A percentile compares a stretch with the other conserved stretches of the same genome.
Conservation (phyloP, 2,113 vertebrate species). For the Climacteris rufus region DNA sequence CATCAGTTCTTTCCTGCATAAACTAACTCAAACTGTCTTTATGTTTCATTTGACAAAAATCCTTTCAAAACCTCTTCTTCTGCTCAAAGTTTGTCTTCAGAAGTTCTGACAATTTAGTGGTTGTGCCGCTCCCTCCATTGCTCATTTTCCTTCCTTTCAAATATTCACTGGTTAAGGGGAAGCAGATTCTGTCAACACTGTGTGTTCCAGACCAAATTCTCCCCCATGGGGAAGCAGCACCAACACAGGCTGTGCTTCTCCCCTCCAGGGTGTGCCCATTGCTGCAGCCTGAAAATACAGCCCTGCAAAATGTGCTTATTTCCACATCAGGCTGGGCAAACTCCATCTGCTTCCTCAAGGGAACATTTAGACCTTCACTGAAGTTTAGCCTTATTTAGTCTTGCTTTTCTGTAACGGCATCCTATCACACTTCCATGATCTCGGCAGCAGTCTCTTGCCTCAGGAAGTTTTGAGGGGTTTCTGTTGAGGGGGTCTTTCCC, state of each 20-base stretch:
- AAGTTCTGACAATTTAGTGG: not conserved
- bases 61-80: not conserved
- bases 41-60: not conserved
- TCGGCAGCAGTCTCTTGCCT: not conserved
- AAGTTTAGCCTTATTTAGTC: not conserved
- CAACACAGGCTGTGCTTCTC: not conserved
- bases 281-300: not conserved
- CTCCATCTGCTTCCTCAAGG: not conserved
- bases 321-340: not conserved
- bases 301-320: not conserved
- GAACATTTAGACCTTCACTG: not conserved
- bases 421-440: not conserved
- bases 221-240: not conserved
- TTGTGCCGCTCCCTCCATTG: not conserved
- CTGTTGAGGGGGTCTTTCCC: not conserved
- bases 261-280: not conserved
- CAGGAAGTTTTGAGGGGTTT: not conserved
- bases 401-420: not conserved
- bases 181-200: accelerated
- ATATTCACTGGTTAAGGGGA: not conserved
- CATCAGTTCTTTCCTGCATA: not conserved
- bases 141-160: not conserved
- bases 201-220: not conserved
- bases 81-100: not conserved
- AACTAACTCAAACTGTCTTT: not conserved